phyloP scores from a whole-genome alignment of 1,140 invertebrate genomes.

The Drosophila nikananu region DNA sequence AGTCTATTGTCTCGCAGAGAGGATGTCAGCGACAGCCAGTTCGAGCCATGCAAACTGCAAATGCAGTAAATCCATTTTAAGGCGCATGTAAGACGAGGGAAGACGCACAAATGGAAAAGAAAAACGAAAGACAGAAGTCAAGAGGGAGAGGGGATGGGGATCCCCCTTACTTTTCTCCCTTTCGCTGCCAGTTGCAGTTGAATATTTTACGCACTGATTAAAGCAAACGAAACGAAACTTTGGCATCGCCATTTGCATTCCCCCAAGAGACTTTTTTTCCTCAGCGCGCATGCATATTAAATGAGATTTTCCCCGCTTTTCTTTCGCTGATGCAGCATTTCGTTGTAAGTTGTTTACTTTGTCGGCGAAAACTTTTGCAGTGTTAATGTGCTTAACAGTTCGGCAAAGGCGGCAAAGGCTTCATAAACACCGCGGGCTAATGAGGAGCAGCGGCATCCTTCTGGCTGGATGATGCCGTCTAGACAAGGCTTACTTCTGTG shows the following conservation, averaged over 20 bases:
- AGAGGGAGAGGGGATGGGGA: not conserved
- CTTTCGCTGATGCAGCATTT: conserved; percentile 54
- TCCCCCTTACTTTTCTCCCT: not conserved
- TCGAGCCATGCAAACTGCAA: conserved; percentile 30
- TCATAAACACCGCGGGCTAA: conserved; percentile 64
- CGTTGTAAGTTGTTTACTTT: conserved; percentile 69
- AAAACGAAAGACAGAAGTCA: conserved; percentile 61
- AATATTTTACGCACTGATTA: conserved; percentile 83
- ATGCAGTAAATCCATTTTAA: conserved; percentile 64
- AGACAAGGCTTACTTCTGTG: conserved; percentile 63
- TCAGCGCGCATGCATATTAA: conserved; percentile 62
- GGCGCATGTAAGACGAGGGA: conserved; percentile 48
- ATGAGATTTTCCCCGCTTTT: conserved; percentile 52
- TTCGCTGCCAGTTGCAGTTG: conserved; percentile 33
- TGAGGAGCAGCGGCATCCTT: conserved; percentile 30
- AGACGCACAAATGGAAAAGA: conserved; percentile 9
- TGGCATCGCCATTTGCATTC: conserved; percentile 67
- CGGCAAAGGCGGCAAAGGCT: conserved; percentile 25
- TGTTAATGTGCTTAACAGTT: conserved; percentile 68
- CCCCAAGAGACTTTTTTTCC: conserved; percentile 32
- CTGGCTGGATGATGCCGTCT: conserved; percentile 45
- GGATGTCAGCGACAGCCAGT: conserved; percentile 35
- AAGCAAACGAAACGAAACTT: conserved; percentile 80
- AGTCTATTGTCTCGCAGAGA: conserved; percentile 45
- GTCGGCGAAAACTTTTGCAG: conserved; percentile 53